phyloP scores from a whole-genome alignment of 2,113 vertebrate species.

The Tachysurus fulvidraco region DNA sequence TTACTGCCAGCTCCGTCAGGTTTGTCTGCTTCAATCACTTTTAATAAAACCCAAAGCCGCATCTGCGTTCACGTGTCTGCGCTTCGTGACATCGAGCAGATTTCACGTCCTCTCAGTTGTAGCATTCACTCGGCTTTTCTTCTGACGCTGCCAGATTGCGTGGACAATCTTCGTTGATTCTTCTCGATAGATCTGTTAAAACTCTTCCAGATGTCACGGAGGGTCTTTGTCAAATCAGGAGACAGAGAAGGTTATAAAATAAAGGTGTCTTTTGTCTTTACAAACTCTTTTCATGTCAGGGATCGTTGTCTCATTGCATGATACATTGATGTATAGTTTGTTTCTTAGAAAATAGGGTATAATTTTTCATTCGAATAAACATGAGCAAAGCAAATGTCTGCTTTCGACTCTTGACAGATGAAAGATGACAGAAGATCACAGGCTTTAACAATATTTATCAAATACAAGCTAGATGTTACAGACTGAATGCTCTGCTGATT shows the following conservation, averaged over 20 bases:
- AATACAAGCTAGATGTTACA: not conserved
- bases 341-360: not conserved
- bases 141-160: not conserved
- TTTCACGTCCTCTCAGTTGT: not conserved
- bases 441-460: not conserved
- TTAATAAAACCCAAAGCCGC: not conserved
- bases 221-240: not conserved
- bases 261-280: too few species aligned
- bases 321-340: not conserved
- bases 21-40: conserved; percentile 1
- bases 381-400: not conserved
- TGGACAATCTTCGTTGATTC: not conserved
- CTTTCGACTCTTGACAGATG: not conserved
- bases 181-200: not conserved
- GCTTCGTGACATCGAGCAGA: not conserved
- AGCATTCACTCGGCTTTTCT: not conserved
- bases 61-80: not conserved
- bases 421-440: not conserved
- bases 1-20: not conserved
- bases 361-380: not conserved
- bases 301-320: not conserved
- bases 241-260: not conserved
- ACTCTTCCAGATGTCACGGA: not conserved
- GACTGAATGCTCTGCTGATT: not conserved
- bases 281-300: not conserved